phyloP scores from a whole-genome alignment of 2,113 vertebrate genomes.

The Pontoporia blainvillei region DNA sequence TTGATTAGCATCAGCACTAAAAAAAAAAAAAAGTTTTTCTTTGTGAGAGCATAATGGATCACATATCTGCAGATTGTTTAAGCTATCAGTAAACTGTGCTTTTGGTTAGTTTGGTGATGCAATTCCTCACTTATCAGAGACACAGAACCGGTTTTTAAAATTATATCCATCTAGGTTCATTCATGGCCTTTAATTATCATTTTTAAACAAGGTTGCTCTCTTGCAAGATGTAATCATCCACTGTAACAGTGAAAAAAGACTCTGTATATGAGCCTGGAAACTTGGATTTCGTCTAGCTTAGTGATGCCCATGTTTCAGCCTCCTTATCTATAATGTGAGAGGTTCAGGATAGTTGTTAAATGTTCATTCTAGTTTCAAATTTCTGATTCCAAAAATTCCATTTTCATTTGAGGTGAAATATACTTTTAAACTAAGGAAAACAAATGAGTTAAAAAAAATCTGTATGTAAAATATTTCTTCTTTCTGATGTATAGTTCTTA shows the following conservation, averaged over 20 bases:
- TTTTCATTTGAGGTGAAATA: slow-evolving; percentile 30
- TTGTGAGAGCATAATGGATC: neutral
- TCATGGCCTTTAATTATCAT: neutral
- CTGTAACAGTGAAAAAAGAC: too few species aligned
- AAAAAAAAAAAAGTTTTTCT: neutral
- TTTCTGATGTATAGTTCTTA: slow-evolving; percentile 46
- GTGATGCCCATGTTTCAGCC: neutral
- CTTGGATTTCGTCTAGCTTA: neutral
- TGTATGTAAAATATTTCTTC: slow-evolving; percentile 27
- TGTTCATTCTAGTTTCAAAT: neutral
- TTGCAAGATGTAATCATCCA: neutral
- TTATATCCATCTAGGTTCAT: neutral
- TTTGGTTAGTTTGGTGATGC: neutral
- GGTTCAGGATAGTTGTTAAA: neutral
- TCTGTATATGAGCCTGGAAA: neutral
- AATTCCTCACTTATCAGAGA: neutral
- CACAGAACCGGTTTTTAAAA: neutral
- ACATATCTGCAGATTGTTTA: neutral
- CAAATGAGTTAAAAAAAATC: neutral
- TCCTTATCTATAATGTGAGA: neutral
- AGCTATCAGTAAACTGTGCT: neutral
- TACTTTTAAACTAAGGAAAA: slow-evolving; percentile 47
- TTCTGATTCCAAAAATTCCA: neutral
- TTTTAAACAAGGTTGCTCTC: neutral
- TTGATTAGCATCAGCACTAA: neutral